Conservation (phyloP, 2,888 invertebrate genomes). For the Drosophila yooni region DNA sequence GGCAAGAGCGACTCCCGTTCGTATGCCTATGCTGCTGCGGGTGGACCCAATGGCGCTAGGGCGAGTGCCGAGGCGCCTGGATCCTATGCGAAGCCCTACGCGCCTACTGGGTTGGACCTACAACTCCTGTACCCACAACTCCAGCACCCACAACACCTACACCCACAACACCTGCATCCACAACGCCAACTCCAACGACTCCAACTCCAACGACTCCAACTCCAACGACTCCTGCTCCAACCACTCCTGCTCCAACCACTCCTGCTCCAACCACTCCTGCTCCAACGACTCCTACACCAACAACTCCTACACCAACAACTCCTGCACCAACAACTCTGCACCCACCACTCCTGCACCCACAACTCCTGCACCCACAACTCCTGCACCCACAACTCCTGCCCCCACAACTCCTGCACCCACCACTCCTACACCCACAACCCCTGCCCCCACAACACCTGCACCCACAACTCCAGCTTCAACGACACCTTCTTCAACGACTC, state of each 20-base stretch:
- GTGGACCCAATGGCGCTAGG: conserved; percentile 44
- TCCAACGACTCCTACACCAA: neutral
- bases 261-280: neutral
- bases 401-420: neutral
- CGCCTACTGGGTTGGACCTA: neutral
- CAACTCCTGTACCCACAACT: neutral
- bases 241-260: neutral
- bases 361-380: neutral
- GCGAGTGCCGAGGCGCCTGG: conserved; percentile 55
- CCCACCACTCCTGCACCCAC: neutral
- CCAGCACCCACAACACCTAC: neutral
- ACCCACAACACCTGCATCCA: neutral
- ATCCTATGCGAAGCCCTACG: neutral
- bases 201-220: accelerated
- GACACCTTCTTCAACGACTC: neutral
- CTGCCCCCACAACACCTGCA: neutral
- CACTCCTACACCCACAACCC: accelerated
- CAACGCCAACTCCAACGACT: neutral
- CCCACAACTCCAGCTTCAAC: neutral
- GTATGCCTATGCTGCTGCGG: conserved; percentile 41
- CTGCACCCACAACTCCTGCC: accelerated
- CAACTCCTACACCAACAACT: accelerated
- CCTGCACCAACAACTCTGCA: accelerated
- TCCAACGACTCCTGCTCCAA: neutral
- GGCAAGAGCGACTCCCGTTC: conserved; percentile 4